A percentile compares a stretch with the other conserved stretches of the same genome.
Evolutionary conservation across 2,888 invertebrate species (phyloP).

Genomic region (Lithophane semibrunnea): DNA sequence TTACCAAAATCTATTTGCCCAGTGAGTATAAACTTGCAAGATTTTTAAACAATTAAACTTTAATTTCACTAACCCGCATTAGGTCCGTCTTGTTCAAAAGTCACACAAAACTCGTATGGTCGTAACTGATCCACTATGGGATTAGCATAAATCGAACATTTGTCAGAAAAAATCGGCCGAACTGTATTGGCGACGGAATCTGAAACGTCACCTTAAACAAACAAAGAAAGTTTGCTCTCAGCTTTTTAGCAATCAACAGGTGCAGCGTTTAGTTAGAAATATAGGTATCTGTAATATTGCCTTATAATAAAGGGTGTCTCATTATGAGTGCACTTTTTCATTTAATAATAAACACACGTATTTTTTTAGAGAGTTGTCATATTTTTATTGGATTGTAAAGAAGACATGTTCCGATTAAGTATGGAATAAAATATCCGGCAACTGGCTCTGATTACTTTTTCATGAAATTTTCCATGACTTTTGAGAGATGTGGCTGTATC

Average conservation of each 20-base stretch:
- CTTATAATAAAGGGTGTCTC: too few species aligned
- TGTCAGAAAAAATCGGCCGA: conserved; percentile 31
- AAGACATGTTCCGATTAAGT: too few species aligned
- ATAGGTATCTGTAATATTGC: too few species aligned
- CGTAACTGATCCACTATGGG: conserved; percentile 70
- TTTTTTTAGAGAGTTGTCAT: too few species aligned
- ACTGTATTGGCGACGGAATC: conserved; percentile 37
- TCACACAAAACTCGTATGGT: conserved; percentile 75
- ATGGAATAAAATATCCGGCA: too few species aligned
- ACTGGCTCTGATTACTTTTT: too few species aligned
- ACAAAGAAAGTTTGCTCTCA: not conserved
- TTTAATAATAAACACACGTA: too few species aligned
- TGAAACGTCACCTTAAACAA: conserved; percentile 54
- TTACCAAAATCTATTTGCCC: not conserved
- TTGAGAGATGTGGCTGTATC: too few species aligned
- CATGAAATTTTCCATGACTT: too few species aligned
- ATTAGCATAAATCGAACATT: conserved; percentile 55
- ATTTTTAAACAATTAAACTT: not conserved
- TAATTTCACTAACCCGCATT: conserved; percentile 54
- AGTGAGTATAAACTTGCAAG: not conserved
- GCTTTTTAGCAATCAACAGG: conserved; percentile 16
- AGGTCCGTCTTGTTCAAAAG: conserved; percentile 28
- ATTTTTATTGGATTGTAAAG: too few species aligned
- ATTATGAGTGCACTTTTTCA: too few species aligned
- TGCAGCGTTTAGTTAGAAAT: not conserved